Evolutionary conservation across 2,797 vertebrate genomes (phyloP).

Genomic region (Cyclopterus lumpus): DNA sequence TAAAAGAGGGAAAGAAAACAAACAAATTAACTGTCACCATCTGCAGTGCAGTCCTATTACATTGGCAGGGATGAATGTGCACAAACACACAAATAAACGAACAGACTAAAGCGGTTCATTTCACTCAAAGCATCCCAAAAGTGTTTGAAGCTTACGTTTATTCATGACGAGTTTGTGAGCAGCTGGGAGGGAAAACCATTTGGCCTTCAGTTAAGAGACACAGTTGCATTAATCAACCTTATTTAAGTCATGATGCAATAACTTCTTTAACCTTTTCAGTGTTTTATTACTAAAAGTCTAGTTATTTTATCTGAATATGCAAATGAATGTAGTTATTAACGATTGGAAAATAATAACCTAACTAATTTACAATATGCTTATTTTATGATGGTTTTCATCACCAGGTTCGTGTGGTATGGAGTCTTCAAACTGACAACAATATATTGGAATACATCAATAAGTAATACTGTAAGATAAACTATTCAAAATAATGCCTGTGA

Average conservation of each 20-base stretch:
- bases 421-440: too few relatives aligned
- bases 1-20: constrained; percentile 32
- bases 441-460: too few relatives aligned
- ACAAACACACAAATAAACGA: neutral
- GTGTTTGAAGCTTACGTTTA: constrained; percentile 5
- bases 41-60: constrained; percentile 33
- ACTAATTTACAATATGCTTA: neutral
- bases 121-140: neutral
- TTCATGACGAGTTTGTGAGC: constrained; percentile 7
- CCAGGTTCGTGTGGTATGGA: too few relatives aligned
- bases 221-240: constrained; percentile 12
- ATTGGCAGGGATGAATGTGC: constrained; percentile 8
- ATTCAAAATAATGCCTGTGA: too few relatives aligned
- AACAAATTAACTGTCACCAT: constrained; percentile 40
- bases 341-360: neutral
- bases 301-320: neutral
- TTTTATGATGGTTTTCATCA: neutral
- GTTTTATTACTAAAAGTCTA: neutral
- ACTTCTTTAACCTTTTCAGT: neutral
- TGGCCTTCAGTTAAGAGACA: neutral
- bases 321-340: neutral
- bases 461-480: too few relatives aligned
- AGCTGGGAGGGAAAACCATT: neutral
- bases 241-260: neutral
- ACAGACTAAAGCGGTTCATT: neutral